Conservation (phyloP, 1,140 invertebrate genomes). For the Caenorhabditis remanei region DNA sequence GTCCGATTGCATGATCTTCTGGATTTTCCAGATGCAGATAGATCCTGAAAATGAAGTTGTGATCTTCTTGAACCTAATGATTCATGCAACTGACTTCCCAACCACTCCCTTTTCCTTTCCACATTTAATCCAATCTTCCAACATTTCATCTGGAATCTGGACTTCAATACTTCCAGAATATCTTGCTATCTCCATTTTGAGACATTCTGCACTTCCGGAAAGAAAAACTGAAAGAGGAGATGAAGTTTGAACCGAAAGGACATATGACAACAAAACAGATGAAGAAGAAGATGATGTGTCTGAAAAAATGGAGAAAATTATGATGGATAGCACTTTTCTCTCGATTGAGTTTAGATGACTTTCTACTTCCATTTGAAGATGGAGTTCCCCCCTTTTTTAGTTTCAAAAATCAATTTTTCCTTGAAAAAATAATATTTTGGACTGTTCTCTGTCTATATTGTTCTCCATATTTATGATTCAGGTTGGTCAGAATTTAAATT, state of each 20-base stretch:
- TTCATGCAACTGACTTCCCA: background rate
- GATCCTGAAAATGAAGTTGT: background rate
- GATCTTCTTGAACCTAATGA: too few relatives aligned
- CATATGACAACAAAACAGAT: background rate
- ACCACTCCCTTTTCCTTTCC: too few relatives aligned
- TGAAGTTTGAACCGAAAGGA: conserved; percentile 18
- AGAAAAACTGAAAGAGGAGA: conserved; percentile 3
- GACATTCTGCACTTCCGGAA: conserved; percentile 8
- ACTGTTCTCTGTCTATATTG: too few relatives aligned
- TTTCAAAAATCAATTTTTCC: too few relatives aligned
- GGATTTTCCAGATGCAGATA: background rate
- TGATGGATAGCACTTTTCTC: conserved; percentile 2
- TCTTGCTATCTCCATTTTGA: background rate
- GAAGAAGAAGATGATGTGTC: conserved; percentile 22
- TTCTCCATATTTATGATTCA: too few relatives aligned
- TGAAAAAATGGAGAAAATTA: conserved; percentile 21
- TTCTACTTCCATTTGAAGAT: too few relatives aligned
- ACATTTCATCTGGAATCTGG: conserved; percentile 9
- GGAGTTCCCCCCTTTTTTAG: too few relatives aligned
- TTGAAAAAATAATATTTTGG: too few relatives aligned
- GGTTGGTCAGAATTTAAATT: too few relatives aligned
- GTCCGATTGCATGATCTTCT: background rate
- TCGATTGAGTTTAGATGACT: too few relatives aligned
- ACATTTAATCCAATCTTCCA: background rate
- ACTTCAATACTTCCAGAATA: background rate